These are phyloP conservation scores for Cyanoderma ruficeps DNA, from an alignment of 2,113 vertebrate species.

Conservation along the genomic window DNA sequence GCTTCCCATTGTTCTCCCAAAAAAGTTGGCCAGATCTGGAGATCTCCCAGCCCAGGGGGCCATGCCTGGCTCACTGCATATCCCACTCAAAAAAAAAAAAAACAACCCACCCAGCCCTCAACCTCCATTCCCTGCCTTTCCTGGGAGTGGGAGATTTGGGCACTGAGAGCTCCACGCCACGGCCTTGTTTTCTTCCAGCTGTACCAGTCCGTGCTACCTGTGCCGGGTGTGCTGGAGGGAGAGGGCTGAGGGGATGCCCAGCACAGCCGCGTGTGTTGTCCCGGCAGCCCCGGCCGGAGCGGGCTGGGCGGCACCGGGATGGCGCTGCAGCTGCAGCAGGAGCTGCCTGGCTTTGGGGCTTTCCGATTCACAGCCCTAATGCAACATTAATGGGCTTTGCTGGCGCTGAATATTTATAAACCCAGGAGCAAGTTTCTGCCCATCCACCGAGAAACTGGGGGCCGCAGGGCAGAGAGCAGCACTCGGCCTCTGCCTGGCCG, in stretches of 20 bases:
- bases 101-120: neutral
- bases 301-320: neutral
- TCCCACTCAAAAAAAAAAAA: neutral
- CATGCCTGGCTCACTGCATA: neutral
- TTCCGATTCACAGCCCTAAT: constrained; percentile 62
- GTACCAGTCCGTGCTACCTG: fast-evolving
- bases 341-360: constrained; percentile 50
- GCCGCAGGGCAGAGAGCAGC: neutral
- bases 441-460: neutral
- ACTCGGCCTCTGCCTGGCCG: fast-evolving
- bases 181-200: neutral
- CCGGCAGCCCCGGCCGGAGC: neutral
- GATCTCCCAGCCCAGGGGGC: neutral
- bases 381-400: constrained; percentile 64
- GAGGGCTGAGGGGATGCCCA: neutral
- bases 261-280: neutral
- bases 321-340: neutral
- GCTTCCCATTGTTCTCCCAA: neutral
- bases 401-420: constrained; percentile 63
- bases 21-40: neutral
- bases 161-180: neutral
- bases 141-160: neutral
- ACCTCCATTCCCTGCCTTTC: neutral
- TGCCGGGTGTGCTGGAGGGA: too few relatives aligned
- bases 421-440: constrained; percentile 18